Evolutionary conservation across 2,888 invertebrate species (phyloP).

Genomic region (Xylophagus ater): DNA sequence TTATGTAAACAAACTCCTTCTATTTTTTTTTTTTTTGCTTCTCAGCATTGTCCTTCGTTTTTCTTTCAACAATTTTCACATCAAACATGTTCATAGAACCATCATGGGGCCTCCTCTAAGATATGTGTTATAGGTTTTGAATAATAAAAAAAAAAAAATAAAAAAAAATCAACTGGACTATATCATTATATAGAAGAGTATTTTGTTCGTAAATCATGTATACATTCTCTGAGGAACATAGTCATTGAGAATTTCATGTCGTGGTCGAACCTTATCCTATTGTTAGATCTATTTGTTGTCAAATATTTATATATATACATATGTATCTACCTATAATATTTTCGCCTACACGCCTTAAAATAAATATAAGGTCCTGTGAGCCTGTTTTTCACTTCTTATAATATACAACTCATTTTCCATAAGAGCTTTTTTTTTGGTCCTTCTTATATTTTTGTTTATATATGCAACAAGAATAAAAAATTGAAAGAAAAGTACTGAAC

Average conservation of each 20-base stretch:
- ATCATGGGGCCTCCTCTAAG: no score
- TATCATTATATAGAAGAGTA: no score
- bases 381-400: no score
- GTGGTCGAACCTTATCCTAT: slow-evolving; percentile 8
- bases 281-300: neutral
- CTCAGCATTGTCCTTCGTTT: neutral
- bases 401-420: neutral
- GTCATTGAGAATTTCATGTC: slow-evolving; percentile 7
- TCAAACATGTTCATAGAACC: no score
- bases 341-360: slow-evolving; percentile 1
- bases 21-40: neutral
- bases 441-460: slow-evolving; percentile 2
- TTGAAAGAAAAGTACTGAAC: slow-evolving; percentile 1
- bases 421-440: slow-evolving; percentile 6
- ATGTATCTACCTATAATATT: slow-evolving; percentile 7
- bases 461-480: neutral
- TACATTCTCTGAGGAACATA: slow-evolving; percentile 8
- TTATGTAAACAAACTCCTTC: slow-evolving; percentile 8
- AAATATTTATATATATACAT: slow-evolving; percentile 3
- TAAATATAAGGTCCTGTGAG: slow-evolving; percentile 5
- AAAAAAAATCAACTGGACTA: no score
- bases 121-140: no score
- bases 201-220: slow-evolving; percentile 15
- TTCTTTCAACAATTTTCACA: neutral
- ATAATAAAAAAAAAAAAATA: slow-evolving; percentile 4